Evolutionary conservation across 2,888 invertebrate species (phyloP).

Genomic region (Galerucella pusilla): DNA sequence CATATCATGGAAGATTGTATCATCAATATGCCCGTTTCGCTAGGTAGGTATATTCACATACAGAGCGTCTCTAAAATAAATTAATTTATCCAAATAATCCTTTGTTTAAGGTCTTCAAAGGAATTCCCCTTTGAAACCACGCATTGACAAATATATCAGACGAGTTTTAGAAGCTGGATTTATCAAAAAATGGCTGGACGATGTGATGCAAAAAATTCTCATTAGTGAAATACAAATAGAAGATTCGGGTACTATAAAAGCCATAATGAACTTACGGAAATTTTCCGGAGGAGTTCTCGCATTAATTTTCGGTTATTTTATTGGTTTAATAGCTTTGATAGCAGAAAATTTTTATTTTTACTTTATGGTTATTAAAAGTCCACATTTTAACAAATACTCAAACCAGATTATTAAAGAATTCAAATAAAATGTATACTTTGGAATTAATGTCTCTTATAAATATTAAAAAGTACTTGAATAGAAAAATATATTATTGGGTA

Average conservation of each 20-base stretch:
- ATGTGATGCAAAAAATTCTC: constrained; percentile 74
- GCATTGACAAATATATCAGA: constrained; percentile 75
- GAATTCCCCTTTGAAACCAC: constrained; percentile 80
- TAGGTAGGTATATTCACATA: constrained; percentile 58
- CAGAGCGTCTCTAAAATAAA: background rate
- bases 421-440: constrained; percentile 9
- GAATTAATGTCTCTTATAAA: no score
- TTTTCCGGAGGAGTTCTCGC: constrained; percentile 82
- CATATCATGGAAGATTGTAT: constrained; percentile 88
- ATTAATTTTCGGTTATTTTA: constrained; percentile 75
- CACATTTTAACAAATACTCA: constrained; percentile 78
- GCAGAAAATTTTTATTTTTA: constrained; percentile 77
- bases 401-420: constrained; percentile 45
- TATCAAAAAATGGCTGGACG: constrained; percentile 82
- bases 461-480: no score
- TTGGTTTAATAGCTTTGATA: constrained; percentile 70
- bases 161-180: constrained; percentile 81
- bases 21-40: constrained; percentile 82
- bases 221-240: constrained; percentile 66
- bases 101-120: constrained; percentile 74
- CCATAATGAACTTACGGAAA: constrained; percentile 81
- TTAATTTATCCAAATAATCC: background rate
- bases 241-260: constrained; percentile 70
- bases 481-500: no score
- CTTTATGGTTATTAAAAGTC: constrained; percentile 73